phyloP scores from a whole-genome alignment of 53 echinoderm and acorn worm species.

The Astropecten irregularis region DNA sequence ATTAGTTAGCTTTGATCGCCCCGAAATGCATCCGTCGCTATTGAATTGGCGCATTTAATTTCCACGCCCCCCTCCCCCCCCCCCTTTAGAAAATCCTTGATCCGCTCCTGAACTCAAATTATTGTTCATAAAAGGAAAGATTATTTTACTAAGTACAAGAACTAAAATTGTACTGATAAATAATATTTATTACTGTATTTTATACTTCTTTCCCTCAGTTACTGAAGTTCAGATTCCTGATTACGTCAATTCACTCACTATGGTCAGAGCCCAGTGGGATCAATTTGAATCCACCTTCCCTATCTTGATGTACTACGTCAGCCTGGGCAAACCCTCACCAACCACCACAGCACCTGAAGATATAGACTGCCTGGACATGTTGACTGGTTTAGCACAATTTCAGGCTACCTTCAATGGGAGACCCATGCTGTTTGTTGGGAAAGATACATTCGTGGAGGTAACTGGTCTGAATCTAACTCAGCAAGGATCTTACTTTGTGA shows the following conservation, averaged over 20 bases:
- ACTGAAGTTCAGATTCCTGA: constrained; percentile 12
- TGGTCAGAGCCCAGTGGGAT: constrained; percentile 29
- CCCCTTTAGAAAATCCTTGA: too few species aligned
- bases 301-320: constrained; percentile 51
- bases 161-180: too few species aligned
- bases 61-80: too few species aligned
- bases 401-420: constrained; percentile 19
- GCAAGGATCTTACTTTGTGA: constrained; percentile 19
- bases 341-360: neutral
- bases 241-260: constrained; percentile 43
- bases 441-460: constrained; percentile 37
- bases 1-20: too few species aligned
- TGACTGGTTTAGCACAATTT: neutral
- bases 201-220: neutral
- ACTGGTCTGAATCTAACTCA: constrained; percentile 32
- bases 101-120: too few species aligned
- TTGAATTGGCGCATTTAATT: too few species aligned
- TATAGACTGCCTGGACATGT: constrained; percentile 41
- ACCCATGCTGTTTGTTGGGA: constrained; percentile 16
- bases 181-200: too few species aligned
- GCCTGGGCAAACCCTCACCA: constrained; percentile 25
- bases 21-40: too few species aligned
- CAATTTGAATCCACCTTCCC: constrained; percentile 38
- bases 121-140: too few species aligned
- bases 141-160: too few species aligned